Evolutionary conservation across 1,140 invertebrate genomes (phyloP), one percentile per base, ranked within the genome.

Genomic region (Drosophila trapezifrons): DNA sequence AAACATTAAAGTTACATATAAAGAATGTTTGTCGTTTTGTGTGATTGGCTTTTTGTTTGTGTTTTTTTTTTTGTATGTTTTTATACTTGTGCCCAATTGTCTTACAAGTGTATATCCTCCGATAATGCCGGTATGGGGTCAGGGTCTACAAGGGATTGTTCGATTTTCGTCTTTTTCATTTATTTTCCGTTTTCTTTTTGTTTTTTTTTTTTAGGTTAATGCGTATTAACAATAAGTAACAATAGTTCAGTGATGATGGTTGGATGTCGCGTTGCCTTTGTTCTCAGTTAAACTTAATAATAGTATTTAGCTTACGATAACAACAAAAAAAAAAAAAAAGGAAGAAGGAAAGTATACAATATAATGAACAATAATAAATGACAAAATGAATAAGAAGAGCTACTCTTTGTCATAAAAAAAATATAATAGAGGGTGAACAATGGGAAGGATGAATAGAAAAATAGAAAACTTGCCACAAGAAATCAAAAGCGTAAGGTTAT

Each of bases 201-300:
- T 49, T 37, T 8, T 20, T 37, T 3, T 27, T 59, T 29, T 35
- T 25, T 52, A 29, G 18, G 27, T 32, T 51, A 35, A 63, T 65
- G 51, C 32, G 18, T 25, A 40, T 75, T 64, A 75, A 64, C 49
- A 74, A 74, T 74, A 74, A 47, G 70, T 74, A 74, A 74, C 71
- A 74, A 74, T 74, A 56, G 51, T 49, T 73, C 38, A 55, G 35
- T 67, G 56, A 65, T 57, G 37, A 4, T 69, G 20, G 7, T 43
- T 52, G 46, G 46, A 54, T 67, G 46, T 69, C 62, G 49, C 17
- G 29, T 46, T 46, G 58, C 70, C 58, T 75, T 74, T 75, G 70
- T 74, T 75, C 58, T 75, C 58, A 43, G 45, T 54, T 56, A 15
- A 64, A 74, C 72, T 64, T 64, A 63, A 47, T 55, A 63, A 47